phyloP scores from a whole-genome alignment of 2,888 invertebrate genomes.

The Hymenopus coronatus region DNA sequence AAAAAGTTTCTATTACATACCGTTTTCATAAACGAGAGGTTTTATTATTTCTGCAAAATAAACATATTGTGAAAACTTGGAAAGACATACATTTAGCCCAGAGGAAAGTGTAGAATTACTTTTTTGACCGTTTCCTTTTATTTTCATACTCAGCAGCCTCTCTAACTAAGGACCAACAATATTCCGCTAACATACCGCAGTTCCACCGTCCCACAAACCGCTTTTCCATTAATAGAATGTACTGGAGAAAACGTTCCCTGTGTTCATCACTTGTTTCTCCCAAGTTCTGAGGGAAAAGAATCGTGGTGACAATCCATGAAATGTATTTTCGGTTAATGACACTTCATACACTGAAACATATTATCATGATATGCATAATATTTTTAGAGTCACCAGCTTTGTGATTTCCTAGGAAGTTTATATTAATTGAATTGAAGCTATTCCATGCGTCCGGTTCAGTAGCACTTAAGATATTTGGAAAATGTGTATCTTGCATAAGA shows the following conservation, averaged over 20 bases:
- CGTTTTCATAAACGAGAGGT: no score
- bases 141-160: background rate
- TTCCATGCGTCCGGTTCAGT: no score
- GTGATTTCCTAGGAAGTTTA: background rate
- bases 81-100: no score
- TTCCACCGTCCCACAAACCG: background rate
- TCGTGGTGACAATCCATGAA: background rate
- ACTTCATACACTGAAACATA: background rate
- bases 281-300: no score
- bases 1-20: no score
- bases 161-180: background rate
- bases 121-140: background rate
- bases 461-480: no score
- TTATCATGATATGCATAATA: background rate
- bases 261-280: no score
- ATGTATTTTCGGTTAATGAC: constrained; percentile 1
- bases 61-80: no score
- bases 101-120: background rate
- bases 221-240: background rate
- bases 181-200: background rate
- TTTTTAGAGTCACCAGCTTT: background rate
- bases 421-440: no score
- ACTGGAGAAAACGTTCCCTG: background rate
- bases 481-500: no score
- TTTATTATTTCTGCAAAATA: no score